Evolutionary conservation across 2,113 vertebrate species (phyloP).

Genomic region (Ochotona princeps): DNA sequence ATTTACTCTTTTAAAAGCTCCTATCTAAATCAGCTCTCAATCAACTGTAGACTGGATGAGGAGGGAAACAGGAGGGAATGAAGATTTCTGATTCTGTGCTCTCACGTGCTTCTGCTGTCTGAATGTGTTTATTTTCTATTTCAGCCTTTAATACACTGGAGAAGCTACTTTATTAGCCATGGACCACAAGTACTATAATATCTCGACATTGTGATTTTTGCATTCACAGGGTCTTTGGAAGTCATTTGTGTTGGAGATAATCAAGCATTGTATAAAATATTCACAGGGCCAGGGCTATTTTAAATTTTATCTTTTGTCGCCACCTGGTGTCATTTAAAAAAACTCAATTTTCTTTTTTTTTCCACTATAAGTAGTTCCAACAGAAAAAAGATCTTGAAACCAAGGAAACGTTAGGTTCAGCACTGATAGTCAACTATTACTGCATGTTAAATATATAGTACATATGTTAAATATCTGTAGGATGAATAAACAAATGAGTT

Average conservation of each 20-base stretch:
- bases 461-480: neutral
- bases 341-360: neutral
- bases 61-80: neutral
- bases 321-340: conserved; percentile 64
- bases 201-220: neutral
- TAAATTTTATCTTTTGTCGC: conserved; percentile 73
- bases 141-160: neutral
- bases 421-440: neutral
- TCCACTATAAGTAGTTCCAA: neutral
- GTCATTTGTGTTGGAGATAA: neutral
- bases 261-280: neutral
- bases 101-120: conserved; percentile 58
- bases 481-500: neutral
- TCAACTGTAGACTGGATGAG: neutral
- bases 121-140: neutral
- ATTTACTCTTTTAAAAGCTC: neutral
- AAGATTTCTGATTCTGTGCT: conserved; percentile 5
- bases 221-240: neutral
- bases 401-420: neutral
- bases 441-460: neutral
- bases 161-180: neutral
- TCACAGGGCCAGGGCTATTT: rapidly evolving
- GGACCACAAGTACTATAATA: neutral
- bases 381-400: conserved; percentile 16
- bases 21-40: neutral